Evolutionary conservation across 1,140 invertebrate species (phyloP).

Genomic region (Nephila pilipes): DNA sequence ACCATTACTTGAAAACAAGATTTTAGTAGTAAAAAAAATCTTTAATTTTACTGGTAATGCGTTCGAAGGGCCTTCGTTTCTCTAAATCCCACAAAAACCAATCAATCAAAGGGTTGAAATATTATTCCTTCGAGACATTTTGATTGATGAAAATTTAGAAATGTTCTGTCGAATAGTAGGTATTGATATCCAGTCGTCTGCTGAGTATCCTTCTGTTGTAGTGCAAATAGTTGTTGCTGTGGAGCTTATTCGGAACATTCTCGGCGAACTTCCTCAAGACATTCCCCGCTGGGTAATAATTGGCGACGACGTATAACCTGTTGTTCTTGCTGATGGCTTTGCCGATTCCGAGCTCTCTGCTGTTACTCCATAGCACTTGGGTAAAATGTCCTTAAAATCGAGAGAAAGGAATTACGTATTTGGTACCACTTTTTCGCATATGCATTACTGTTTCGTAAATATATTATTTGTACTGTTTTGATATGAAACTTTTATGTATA

Average conservation of each 20-base stretch:
- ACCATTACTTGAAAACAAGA: too few relatives aligned
- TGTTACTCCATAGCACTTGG: constrained; percentile 86
- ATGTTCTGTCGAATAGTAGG: neutral
- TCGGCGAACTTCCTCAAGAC: constrained; percentile 87
- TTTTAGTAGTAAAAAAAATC: too few relatives aligned
- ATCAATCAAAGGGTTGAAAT: neutral
- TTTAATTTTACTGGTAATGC: too few relatives aligned
- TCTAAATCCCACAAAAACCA: too few relatives aligned
- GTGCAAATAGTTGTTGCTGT: neutral
- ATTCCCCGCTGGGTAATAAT: constrained; percentile 93
- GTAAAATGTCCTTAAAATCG: constrained; percentile 80
- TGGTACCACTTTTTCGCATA: too few relatives aligned
- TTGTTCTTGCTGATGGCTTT: constrained; percentile 85
- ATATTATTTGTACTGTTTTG: too few relatives aligned
- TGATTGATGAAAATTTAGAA: neutral
- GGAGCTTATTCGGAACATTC: constrained; percentile 84
- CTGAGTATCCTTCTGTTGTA: constrained; percentile 11
- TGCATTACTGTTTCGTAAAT: too few relatives aligned
- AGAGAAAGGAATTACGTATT: too few relatives aligned
- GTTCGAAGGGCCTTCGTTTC: too few relatives aligned
- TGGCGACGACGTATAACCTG: constrained; percentile 89
- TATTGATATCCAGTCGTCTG: neutral
- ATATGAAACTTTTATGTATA: too few relatives aligned
- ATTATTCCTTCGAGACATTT: neutral
- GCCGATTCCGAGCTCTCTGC: constrained; percentile 88